These are phyloP conservation scores for Athalia cordata DNA, from an alignment of 2,888 invertebrate species.

Conservation along the genomic window DNA sequence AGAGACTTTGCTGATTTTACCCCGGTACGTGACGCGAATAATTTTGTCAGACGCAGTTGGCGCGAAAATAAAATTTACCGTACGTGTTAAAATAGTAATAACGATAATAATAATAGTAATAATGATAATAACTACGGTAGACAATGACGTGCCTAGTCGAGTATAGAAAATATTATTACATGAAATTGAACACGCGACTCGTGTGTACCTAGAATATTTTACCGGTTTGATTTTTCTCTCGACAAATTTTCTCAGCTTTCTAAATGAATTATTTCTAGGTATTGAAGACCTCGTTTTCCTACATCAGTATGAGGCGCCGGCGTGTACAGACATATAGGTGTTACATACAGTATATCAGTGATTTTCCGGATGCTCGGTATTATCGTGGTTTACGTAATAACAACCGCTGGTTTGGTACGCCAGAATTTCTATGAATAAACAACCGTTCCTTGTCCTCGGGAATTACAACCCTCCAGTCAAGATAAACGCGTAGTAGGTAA, in stretches of 20 bases:
- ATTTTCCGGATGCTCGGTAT: slow-evolving; percentile 27
- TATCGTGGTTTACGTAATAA: slow-evolving; percentile 11
- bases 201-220: no score
- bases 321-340: not conserved
- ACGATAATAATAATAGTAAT: not conserved
- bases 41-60: slow-evolving; percentile 42
- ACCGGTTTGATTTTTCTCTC: not conserved
- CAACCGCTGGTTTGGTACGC: not conserved
- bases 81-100: slow-evolving; percentile 29
- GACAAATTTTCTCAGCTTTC: not conserved
- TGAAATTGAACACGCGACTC: not conserved
- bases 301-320: slow-evolving; percentile 1
- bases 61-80: slow-evolving; percentile 53
- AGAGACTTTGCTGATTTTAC: slow-evolving; percentile 51
- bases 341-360: not conserved
- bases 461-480: slow-evolving; percentile 9
- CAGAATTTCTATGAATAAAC: slow-evolving; percentile 22
- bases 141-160: not conserved
- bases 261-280: no score
- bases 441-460: slow-evolving; percentile 1
- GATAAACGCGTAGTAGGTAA: not conserved
- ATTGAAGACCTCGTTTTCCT: not conserved
- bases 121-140: slow-evolving; percentile 26
- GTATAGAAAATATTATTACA: not conserved
- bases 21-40: slow-evolving; percentile 53